Conservation (phyloP, 2,888 invertebrate genomes). For the Leucoma salicis region DNA sequence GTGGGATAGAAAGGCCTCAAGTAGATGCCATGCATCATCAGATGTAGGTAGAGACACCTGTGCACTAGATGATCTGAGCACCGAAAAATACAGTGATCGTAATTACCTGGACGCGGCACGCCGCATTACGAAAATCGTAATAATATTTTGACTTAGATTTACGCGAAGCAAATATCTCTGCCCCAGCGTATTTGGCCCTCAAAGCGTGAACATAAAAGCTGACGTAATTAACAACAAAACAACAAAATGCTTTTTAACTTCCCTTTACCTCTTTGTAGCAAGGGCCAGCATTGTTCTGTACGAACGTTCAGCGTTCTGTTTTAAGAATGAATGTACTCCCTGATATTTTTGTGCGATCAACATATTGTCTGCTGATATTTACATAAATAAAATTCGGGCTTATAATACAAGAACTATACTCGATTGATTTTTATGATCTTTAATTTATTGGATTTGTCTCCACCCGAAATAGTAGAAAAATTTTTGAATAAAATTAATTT, state of each 20-base stretch:
- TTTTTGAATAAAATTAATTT: background rate
- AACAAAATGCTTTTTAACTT: conserved; percentile 16
- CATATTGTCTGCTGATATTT: background rate
- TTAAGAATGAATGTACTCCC: background rate
- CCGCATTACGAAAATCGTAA: no score
- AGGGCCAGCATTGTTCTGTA: conserved; percentile 4
- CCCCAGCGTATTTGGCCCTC: background rate
- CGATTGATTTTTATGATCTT: background rate
- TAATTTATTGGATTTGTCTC: no score
- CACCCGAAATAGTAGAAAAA: no score
- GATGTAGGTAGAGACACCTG: no score
- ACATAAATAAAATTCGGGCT: background rate
- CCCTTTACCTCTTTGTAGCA: conserved; percentile 9
- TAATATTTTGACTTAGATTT: background rate
- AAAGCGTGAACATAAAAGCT: background rate
- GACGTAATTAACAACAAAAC: conserved; percentile 22
- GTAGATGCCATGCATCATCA: no score
- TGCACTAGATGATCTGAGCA: no score
- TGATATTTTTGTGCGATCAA: background rate
- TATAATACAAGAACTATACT: no score
- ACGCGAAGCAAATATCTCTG: background rate
- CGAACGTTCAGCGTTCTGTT: background rate
- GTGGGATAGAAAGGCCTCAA: no score
- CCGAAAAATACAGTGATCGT: no score
- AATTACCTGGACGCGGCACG: no score